Conservation (phyloP, 2,113 vertebrate species). For the Seriola dumerili region DNA sequence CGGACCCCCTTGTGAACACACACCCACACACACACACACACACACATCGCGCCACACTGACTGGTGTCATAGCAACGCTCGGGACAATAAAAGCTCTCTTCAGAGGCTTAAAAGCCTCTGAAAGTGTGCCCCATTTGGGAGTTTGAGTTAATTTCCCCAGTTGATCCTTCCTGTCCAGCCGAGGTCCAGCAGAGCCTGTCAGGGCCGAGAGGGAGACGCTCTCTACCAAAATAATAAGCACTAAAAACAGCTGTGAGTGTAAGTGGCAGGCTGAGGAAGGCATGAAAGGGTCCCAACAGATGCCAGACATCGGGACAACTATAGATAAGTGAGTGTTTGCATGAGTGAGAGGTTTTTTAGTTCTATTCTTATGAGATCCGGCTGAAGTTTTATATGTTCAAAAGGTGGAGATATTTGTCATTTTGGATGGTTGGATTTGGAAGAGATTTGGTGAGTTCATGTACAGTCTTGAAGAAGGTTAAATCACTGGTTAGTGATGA, state of each 20-base stretch:
- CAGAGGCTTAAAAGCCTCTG: slow-evolving; percentile 57
- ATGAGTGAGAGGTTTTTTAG: background rate
- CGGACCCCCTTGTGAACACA: slow-evolving; percentile 15
- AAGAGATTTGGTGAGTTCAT: no score
- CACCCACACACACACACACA: slow-evolving; percentile 12
- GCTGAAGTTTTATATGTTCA: background rate
- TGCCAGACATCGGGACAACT: background rate
- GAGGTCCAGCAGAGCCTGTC: slow-evolving; percentile 40
- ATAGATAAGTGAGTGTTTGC: slow-evolving; percentile 2
- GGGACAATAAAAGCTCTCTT: slow-evolving; percentile 64
- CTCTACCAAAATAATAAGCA: slow-evolving; percentile 45
- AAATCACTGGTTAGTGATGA: no score
- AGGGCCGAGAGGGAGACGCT: slow-evolving; percentile 27
- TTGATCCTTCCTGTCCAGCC: slow-evolving; percentile 57
- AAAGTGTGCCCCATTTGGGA: slow-evolving; percentile 71
- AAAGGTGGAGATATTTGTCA: no score
- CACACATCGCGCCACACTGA: slow-evolving; percentile 32
- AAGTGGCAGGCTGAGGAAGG: slow-evolving; percentile 21
- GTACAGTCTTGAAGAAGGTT: no score
- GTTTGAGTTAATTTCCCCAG: slow-evolving; percentile 65
- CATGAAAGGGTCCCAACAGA: slow-evolving; percentile 41
- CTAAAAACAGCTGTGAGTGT: slow-evolving; percentile 26
- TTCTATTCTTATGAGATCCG: background rate
- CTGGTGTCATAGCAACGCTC: slow-evolving; percentile 72
- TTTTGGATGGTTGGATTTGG: no score